Evolutionary conservation across 2,113 vertebrate genomes (phyloP).

Genomic region (Syngnathoides biaculeatus): DNA sequence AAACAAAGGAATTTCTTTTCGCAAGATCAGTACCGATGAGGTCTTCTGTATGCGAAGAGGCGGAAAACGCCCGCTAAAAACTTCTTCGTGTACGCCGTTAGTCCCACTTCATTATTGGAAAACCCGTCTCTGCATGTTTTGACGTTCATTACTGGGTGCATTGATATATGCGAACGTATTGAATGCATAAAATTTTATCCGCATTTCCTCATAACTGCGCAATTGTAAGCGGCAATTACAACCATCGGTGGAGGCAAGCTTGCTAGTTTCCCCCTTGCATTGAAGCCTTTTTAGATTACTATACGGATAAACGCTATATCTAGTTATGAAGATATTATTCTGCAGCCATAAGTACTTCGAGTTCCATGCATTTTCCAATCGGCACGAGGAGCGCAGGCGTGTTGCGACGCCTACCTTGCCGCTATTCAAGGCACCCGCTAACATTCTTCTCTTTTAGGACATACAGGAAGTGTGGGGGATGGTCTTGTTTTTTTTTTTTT

Average conservation of each 20-base stretch:
- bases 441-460: neutral
- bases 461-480: neutral
- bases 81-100: neutral
- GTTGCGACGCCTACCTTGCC: constrained; percentile 8
- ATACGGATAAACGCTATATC: constrained; percentile 25
- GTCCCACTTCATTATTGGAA: neutral
- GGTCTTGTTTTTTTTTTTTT: neutral
- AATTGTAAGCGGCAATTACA: constrained; percentile 36
- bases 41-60: neutral
- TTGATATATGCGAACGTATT: constrained; percentile 2
- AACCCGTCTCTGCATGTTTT: neutral
- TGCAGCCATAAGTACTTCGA: constrained; percentile 11
- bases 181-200: constrained; percentile 3
- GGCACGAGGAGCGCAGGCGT: constrained; percentile 34
- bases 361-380: constrained; percentile 19
- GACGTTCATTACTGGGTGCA: neutral
- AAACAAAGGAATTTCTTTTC: neutral
- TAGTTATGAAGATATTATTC: constrained; percentile 39
- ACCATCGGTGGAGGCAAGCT: constrained; percentile 16
- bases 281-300: constrained; percentile 31
- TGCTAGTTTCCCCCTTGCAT: constrained; percentile 8
- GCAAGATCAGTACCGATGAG: neutral
- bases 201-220: constrained; percentile 58
- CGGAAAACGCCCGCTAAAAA: constrained; percentile 50
- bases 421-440: constrained; percentile 1